Evolutionary conservation across 1,140 invertebrate species (phyloP), one percentile per base, ranked within the genome.

Genomic region (Magallana ariakensis): DNA sequence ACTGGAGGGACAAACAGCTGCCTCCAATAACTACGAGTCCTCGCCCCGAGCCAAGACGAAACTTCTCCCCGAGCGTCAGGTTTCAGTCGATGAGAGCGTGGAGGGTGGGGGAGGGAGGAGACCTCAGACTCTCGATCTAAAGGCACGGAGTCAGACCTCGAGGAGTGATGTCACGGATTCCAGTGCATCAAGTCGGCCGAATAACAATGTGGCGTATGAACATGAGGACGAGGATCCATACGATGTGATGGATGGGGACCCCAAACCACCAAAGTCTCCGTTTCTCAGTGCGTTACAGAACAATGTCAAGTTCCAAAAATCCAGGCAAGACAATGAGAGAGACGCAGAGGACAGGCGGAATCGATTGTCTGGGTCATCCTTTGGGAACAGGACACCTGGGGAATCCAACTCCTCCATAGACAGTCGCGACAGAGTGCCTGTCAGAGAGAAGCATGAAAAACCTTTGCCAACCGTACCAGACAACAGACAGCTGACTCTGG

Each of bases 281-380:
- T 84, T 92, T 46, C 81, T 92, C 13, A 86, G 55, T 66, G 91
- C 89, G n/a, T 84, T 92, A 33, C 90, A 91, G 10, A 87, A 62
- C 8, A 92, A 91, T 83, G 75, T 87, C 2, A 91, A 89, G 33
- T 92, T 92, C 57, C 87, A 87, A 80, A 87, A 87, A 13, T 89
- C 89, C 10, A 89, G 84, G 70, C 26, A 85, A n/a, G 83, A 83
- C 7, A 91, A 85, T 19, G 90, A 92, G 58, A 85, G 86, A 15
- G 91, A 91, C 56, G 91, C 91, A 54, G 91, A 91, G 19, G 89
- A 92, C 22, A 86, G 91, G 58, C 56, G 80, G 1, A 88, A 88
- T 26, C 87, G 90, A 66, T 89, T 92, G 53, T 90, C 89, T 1
- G 87, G 70, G 16, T 87, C 88, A 15, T 80, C 89, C 22, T n/a